Conservation (phyloP, 2,797 vertebrate genomes). For the Euphonia xanthogaster region DNA sequence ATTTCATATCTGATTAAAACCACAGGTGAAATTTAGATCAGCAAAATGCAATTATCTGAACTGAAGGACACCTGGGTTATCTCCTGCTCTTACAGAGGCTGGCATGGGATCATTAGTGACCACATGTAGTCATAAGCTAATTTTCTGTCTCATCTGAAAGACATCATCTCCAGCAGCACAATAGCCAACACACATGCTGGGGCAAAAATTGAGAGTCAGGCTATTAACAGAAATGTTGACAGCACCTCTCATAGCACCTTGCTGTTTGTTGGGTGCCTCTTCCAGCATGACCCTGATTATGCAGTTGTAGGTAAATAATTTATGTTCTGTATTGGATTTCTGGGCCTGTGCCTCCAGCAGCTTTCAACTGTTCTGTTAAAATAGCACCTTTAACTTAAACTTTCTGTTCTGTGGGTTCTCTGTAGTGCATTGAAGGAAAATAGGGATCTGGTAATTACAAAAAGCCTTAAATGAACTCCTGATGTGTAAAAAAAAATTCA, state of each 20-base stretch:
- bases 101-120: neutral
- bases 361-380: neutral
- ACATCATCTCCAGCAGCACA: neutral
- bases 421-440: neutral
- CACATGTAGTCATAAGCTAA: neutral
- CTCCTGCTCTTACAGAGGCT: neutral
- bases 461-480: neutral
- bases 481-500: neutral
- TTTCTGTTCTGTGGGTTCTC: neutral
- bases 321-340: neutral
- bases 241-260: neutral
- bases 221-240: neutral
- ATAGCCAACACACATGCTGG: neutral
- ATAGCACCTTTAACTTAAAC: neutral
- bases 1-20: slow-evolving; percentile 8
- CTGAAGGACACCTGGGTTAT: neutral
- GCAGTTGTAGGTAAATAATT: slow-evolving; percentile 7
- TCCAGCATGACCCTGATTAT: slow-evolving; percentile 8
- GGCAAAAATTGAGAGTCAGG: slow-evolving; percentile 7
- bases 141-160: slow-evolving; percentile 28
- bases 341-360: neutral
- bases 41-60: slow-evolving; percentile 1
- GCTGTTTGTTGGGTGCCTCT: slow-evolving; percentile 7
- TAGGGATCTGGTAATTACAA: neutral
- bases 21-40: neutral